A percentile compares a stretch with the other conserved stretches of the same genome.
Evolutionary conservation across 2,113 vertebrate species (phyloP).

Genomic region (Perca fluviatilis): DNA sequence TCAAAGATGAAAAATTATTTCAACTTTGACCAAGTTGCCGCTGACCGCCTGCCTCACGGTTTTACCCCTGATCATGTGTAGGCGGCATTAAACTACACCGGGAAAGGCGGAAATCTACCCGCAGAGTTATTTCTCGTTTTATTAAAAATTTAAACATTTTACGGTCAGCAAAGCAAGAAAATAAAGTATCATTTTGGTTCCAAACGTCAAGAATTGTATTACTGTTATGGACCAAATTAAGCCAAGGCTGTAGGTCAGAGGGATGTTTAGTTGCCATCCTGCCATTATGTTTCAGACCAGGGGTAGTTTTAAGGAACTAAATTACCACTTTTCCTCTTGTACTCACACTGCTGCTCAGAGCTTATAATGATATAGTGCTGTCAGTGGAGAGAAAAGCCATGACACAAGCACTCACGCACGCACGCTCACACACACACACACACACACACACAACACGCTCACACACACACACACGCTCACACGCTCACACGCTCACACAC

Average conservation of each 20-base stretch:
- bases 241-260: not conserved
- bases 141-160: not conserved
- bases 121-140: not conserved
- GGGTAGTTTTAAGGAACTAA: constrained; percentile 21
- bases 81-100: not conserved
- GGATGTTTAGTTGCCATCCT: not conserved
- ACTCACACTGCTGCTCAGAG: constrained; percentile 28
- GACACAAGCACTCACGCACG: constrained; percentile 31
- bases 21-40: no score
- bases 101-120: not conserved
- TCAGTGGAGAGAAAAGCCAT: constrained; percentile 64
- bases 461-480: constrained; percentile 52
- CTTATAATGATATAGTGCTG: constrained; percentile 43
- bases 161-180: not conserved
- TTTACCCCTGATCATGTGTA: no score
- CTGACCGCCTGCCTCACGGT: no score
- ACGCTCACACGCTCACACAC: constrained; percentile 29
- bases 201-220: not conserved
- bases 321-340: constrained; percentile 25
- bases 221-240: not conserved
- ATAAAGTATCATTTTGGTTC: not conserved
- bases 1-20: no score
- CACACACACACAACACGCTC: constrained; percentile 23
- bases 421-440: constrained; percentile 21
- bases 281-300: not conserved